Conservation (phyloP, 2,888 invertebrate species). For the Abscondita cerata region DNA sequence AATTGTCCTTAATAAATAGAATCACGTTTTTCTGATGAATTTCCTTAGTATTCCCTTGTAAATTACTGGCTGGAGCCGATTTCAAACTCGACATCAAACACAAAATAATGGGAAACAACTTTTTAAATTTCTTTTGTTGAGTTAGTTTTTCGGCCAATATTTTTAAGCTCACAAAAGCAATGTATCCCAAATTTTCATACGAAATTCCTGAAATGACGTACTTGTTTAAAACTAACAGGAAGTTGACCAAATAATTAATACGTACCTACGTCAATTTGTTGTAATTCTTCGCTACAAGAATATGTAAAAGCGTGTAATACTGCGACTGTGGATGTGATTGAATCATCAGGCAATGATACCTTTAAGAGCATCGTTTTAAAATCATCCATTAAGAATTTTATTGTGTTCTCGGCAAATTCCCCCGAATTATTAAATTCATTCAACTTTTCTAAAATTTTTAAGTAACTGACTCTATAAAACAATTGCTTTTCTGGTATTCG, state of each 20-base stretch:
- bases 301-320: slow-evolving; percentile 20
- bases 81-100: slow-evolving; percentile 17
- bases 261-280: slow-evolving; percentile 15
- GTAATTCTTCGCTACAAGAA: slow-evolving; percentile 19
- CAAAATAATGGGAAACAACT: slow-evolving; percentile 19
- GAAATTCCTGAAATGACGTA: slow-evolving; percentile 11
- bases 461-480: slow-evolving; percentile 8
- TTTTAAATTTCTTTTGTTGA: slow-evolving; percentile 12
- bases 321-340: slow-evolving; percentile 15
- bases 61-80: slow-evolving; percentile 4
- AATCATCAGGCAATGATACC: slow-evolving; percentile 1
- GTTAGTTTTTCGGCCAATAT: slow-evolving; percentile 5
- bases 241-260: no score
- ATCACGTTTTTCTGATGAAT: slow-evolving; percentile 18
- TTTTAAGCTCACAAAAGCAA: slow-evolving; percentile 20
- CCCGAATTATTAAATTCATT: slow-evolving; percentile 13
- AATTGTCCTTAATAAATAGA: slow-evolving; percentile 20
- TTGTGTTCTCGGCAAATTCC: slow-evolving; percentile 3
- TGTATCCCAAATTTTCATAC: slow-evolving; percentile 18
- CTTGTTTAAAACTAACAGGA: no score
- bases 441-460: slow-evolving; percentile 20
- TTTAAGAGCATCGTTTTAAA: slow-evolving; percentile 16
- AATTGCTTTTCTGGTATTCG: not conserved
- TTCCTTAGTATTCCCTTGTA: slow-evolving; percentile 7
- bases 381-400: slow-evolving; percentile 20